Evolutionary conservation across 2,888 invertebrate species (phyloP), one percentile per base, ranked within the genome.

Genomic region (Elmis aenea): DNA sequence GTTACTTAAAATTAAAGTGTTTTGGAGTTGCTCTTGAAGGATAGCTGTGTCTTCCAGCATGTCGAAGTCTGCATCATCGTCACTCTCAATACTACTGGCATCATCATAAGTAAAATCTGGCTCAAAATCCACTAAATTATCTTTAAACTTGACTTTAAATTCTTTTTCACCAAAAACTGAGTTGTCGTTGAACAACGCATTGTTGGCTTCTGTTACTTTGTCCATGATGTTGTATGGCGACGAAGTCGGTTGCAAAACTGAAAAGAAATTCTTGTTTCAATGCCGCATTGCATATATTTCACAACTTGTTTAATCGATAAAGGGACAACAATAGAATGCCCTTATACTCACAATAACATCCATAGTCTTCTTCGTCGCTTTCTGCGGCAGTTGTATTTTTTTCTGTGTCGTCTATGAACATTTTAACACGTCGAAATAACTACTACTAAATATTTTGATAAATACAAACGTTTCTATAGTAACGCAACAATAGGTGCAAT

Each of bases 211-310:
- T 52, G 69, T 70, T 9, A 75, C 67, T 61, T 71, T 74, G 50
- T 74, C 72, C 40, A 68, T 64, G 38, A 75, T 72, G 52, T 74
- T 73, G 55, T 75, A 75, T 26, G 73, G 74, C 39, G 71, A 71
- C 12, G 72, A 67, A 16, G 71, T 69, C 25, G 69, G 69, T 52
- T 67, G 66, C 13, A 70, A 53, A 59, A 69, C 70, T 70, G 45
- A 31, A 56, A 61, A 35, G 26, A 21, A 30, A 8, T 8, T 18
- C 5, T 8, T 18, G 8, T 18, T n/a, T n/a, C n/a, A n/a, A n/a
- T n/a, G n/a, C n/a, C n/a, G n/a, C n/a, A n/a, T n/a, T n/a, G n/a
- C n/a, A n/a, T n/a, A n/a, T n/a, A n/a, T n/a, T n/a, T n/a, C n/a
- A n/a, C n/a, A 20, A 26, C 12, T 33, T 33, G 33, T 33, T 33